Percentiles rank a stretch among this genome's conserved stretches.
These are phyloP conservation scores for Thryonomys swinderianus DNA, from an alignment of 2,113 vertebrate genomes.

Conservation along the genomic window DNA sequence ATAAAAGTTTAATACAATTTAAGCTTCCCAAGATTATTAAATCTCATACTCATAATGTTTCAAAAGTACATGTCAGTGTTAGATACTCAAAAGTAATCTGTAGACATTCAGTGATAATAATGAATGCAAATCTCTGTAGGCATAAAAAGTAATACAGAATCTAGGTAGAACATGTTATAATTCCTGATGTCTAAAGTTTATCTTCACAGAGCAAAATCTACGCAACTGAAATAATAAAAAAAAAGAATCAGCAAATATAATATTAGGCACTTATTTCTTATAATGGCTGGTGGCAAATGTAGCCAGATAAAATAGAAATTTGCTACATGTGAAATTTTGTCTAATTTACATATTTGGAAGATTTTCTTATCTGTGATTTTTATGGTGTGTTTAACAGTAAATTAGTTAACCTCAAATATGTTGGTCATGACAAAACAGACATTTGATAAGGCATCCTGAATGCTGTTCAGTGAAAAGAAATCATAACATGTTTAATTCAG, in stretches of 20 bases:
- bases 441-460: not conserved
- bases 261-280: not conserved
- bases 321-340: not conserved
- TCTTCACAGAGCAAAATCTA: slow-evolving; percentile 68
- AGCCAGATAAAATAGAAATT: not conserved
- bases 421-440: not conserved
- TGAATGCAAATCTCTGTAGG: slow-evolving; percentile 81
- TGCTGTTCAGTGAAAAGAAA: not conserved
- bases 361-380: not conserved
- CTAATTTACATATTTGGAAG: not conserved
- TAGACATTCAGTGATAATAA: slow-evolving; percentile 80
- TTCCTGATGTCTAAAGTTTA: slow-evolving; percentile 71
- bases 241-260: slow-evolving; percentile 43
- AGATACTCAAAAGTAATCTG: slow-evolving; percentile 83
- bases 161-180: slow-evolving; percentile 64
- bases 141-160: slow-evolving; percentile 80
- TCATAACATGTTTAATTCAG: not conserved
- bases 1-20: slow-evolving; percentile 84
- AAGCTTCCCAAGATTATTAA: slow-evolving; percentile 82
- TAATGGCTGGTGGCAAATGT: not conserved
- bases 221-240: slow-evolving; percentile 60
- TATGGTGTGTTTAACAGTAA: not conserved
- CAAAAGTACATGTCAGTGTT: slow-evolving; percentile 78
- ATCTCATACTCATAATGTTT: slow-evolving; percentile 80
- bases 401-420: not conserved